phyloP scores from a whole-genome alignment of 2,888 invertebrate genomes.

The Portevinia maculata region DNA sequence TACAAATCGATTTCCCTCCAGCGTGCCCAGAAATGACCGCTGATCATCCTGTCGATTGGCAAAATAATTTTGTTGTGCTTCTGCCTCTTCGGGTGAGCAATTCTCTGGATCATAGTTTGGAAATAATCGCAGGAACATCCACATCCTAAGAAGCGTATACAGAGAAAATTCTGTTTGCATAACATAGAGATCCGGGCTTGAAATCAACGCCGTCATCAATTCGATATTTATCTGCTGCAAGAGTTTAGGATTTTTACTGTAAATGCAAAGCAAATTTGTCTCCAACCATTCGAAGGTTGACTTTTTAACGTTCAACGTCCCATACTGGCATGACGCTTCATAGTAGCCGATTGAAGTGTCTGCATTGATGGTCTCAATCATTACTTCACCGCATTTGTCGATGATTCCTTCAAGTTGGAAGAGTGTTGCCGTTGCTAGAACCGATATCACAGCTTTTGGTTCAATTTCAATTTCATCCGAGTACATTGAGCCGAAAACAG shows the following conservation, averaged over 20 bases:
- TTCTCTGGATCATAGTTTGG: conserved; percentile 83
- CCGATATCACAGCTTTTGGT: conserved; percentile 86
- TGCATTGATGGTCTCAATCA: conserved; percentile 89
- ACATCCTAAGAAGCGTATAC: conserved; percentile 88
- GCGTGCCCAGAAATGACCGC: conserved; percentile 85
- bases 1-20: conserved; percentile 85
- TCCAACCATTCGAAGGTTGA: conserved; percentile 88
- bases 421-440: conserved; percentile 89
- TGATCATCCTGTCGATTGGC: conserved; percentile 79
- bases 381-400: conserved; percentile 88
- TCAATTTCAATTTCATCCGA: conserved; percentile 89
- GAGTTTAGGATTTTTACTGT: conserved; percentile 84
- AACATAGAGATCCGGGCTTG: conserved; percentile 87
- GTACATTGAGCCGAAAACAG: conserved; percentile 90
- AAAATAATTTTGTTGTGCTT: conserved; percentile 79
- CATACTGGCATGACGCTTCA: conserved; percentile 87
- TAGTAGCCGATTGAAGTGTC: conserved; percentile 88
- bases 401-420: conserved; percentile 90
- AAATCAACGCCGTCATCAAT: conserved; percentile 86
- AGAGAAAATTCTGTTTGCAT: conserved; percentile 91
- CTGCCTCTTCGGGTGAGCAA: conserved; percentile 70
- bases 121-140: conserved; percentile 86
- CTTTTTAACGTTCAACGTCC: conserved; percentile 85
- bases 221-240: conserved; percentile 86
- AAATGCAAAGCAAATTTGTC: conserved; percentile 87